A percentile compares a stretch with the other conserved stretches of the same genome.
Evolutionary conservation across 2,888 invertebrate genomes (phyloP).

Genomic region (Cerastoderma edule): DNA sequence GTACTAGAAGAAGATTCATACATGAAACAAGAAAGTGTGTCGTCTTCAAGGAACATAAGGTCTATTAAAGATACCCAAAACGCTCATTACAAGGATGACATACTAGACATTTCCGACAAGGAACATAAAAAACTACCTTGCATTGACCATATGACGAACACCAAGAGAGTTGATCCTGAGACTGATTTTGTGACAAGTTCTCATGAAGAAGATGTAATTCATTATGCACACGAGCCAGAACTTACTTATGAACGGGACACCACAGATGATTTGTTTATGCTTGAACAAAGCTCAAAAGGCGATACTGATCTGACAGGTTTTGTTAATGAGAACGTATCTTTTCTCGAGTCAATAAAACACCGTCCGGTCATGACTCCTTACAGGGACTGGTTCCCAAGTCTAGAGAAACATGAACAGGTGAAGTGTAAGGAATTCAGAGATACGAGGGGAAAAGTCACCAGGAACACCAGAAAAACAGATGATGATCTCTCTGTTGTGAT

Average conservation of each 20-base stretch:
- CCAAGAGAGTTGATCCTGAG: no score
- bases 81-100: no score
- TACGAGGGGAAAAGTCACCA: not conserved
- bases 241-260: constrained; percentile 3
- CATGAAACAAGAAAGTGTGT: no score
- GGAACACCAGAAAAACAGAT: constrained; percentile 7
- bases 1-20: no score
- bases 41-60: no score
- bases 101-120: no score
- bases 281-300: not conserved
- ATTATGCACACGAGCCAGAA: not conserved
- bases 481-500: constrained; percentile 2
- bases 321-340: not conserved
- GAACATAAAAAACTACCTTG: no score
- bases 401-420: not conserved
- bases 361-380: no score
- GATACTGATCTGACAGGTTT: not conserved
- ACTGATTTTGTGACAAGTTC: no score
- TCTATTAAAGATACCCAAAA: no score
- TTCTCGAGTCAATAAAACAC: not conserved
- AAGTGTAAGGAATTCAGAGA: not conserved
- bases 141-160: no score
- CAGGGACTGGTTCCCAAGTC: not conserved
- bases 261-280: constrained; percentile 2
- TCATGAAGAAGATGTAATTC: no score